Conservation (phyloP, 1,140 invertebrate species). For the Bactericera cockerelli region DNA sequence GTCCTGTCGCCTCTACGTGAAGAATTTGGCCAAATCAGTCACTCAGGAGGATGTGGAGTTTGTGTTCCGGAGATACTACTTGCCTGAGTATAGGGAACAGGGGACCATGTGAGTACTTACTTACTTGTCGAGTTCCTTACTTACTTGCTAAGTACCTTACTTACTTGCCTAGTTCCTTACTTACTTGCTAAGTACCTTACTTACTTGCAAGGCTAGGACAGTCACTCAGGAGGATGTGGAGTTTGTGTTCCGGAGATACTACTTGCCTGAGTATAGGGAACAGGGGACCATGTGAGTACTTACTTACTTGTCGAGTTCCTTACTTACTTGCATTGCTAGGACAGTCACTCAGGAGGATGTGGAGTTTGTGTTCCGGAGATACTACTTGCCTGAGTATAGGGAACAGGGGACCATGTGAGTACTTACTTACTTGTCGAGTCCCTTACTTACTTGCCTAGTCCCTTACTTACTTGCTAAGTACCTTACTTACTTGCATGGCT, state of each 20-base stretch:
- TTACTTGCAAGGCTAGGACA: slow-evolving; percentile 59
- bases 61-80: slow-evolving; percentile 57
- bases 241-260: slow-evolving; percentile 59
- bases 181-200: slow-evolving; percentile 91
- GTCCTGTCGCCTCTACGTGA: slow-evolving; percentile 74
- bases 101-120: slow-evolving; percentile 33
- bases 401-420: no score
- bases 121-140: slow-evolving; percentile 3
- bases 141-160: slow-evolving; percentile 82
- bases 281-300: slow-evolving; percentile 35
- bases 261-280: slow-evolving; percentile 32
- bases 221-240: slow-evolving; percentile 58
- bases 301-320: no score
- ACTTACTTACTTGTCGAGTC: no score
- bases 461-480: no score
- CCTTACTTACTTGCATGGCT: no score
- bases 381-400: no score
- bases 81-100: slow-evolving; percentile 32
- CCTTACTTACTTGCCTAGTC: no score
- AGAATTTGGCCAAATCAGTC: slow-evolving; percentile 75
- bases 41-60: slow-evolving; percentile 55
- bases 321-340: no score
- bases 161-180: slow-evolving; percentile 3
- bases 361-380: no score
- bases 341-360: no score